phyloP scores from a whole-genome alignment of 92 coral and sea anemone genomes.

The Blastomussa wellsi region DNA sequence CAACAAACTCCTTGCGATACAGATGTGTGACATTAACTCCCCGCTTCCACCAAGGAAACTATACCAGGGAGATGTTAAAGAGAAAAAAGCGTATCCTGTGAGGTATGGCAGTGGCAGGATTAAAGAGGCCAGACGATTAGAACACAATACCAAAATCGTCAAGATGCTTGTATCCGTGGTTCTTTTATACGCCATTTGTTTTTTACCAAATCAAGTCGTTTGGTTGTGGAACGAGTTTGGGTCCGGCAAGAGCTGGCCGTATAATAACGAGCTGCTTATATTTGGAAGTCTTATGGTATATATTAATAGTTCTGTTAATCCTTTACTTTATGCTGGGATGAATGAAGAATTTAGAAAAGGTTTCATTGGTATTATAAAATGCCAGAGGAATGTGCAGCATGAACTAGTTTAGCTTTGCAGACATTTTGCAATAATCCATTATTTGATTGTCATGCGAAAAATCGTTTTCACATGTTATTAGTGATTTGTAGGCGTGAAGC shows the following conservation, averaged over 20 bases:
- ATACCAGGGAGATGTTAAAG: background rate
- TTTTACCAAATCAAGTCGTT: constrained; percentile 87
- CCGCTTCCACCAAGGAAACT: constrained; percentile 11
- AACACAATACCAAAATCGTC: constrained; percentile 78
- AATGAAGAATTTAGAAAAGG: constrained; percentile 82
- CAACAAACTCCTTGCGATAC: background rate
- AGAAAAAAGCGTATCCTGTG: background rate
- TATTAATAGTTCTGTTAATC: constrained; percentile 83
- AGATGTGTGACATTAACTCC: background rate
- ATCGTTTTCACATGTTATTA: too few relatives aligned
- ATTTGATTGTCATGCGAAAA: too few relatives aligned
- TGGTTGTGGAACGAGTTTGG: constrained; percentile 95
- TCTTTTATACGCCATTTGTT: constrained; percentile 74
- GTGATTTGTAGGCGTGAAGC: background rate
- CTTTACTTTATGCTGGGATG: constrained; percentile 90
- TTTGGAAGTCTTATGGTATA: constrained; percentile 79
- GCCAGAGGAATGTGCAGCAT: constrained; percentile 7
- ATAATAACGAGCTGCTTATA: constrained; percentile 48
- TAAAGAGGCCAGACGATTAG: constrained; percentile 66
- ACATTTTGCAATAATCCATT: too few relatives aligned
- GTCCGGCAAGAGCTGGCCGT: constrained; percentile 50
- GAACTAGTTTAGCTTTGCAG: background rate
- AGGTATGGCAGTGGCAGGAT: constrained; percentile 13
- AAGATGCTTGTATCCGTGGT: constrained; percentile 93
- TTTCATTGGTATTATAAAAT: constrained; percentile 57